Evolutionary conservation across 2,888 invertebrate genomes (phyloP).

Genomic region (Eurytoma californica): DNA sequence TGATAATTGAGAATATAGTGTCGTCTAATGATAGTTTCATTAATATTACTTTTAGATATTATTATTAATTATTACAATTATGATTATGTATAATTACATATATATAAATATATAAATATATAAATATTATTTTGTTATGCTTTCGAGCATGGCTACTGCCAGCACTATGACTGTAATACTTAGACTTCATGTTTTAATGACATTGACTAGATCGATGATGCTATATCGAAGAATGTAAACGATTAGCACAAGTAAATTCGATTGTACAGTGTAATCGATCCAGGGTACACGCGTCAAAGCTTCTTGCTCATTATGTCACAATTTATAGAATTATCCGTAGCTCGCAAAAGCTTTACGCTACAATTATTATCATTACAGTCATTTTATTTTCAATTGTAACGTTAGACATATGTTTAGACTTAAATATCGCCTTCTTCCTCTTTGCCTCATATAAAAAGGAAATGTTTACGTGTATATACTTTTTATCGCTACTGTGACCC

Average conservation of each 20-base stretch:
- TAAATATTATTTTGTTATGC: slow-evolving; percentile 60
- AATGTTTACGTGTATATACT: slow-evolving; percentile 48
- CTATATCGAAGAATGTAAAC: slow-evolving; percentile 40
- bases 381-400: slow-evolving; percentile 53
- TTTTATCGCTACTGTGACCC: slow-evolving; percentile 45
- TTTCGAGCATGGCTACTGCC: slow-evolving; percentile 60
- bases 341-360: slow-evolving; percentile 46
- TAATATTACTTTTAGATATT: slow-evolving; percentile 65
- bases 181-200: slow-evolving; percentile 57
- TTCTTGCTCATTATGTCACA: slow-evolving; percentile 45
- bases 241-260: slow-evolving; percentile 51
- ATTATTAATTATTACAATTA: slow-evolving; percentile 59
- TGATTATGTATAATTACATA: slow-evolving; percentile 47
- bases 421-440: slow-evolving; percentile 47
- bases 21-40: slow-evolving; percentile 67
- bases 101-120: slow-evolving; percentile 46
- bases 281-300: slow-evolving; percentile 52
- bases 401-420: slow-evolving; percentile 52
- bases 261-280: slow-evolving; percentile 53
- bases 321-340: slow-evolving; percentile 50
- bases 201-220: slow-evolving; percentile 50
- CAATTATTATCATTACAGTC: slow-evolving; percentile 53
- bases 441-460: slow-evolving; percentile 47
- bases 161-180: slow-evolving; percentile 56
- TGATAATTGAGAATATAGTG: slow-evolving; percentile 71